Base-by-base conservation (phyloP, 2,113 vertebrate species). In the Onychostoma macrolepis region DNA sequence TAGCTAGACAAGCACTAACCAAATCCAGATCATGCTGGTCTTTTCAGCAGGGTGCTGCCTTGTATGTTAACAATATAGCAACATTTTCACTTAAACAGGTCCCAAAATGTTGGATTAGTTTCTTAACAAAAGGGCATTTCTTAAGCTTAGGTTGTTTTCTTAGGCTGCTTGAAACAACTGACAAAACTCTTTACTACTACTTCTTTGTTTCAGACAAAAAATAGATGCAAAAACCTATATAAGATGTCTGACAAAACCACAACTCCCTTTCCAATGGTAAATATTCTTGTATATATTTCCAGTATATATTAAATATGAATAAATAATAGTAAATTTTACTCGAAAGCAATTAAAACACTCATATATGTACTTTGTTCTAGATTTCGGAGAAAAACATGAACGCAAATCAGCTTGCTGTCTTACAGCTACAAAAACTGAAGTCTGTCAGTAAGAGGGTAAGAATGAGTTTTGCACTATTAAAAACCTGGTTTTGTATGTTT, bases 381-480 rank as follows among this genome's bases (percentile, higher is more conserved):
- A 87, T 81, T 41, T 30, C 30, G 0, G 72, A 85, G 56, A 45
- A 6, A 45, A 12, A 82, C 11, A 81, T 89, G 88, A 82, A 9
- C 56, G 58, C 82, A 33, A 26, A 74, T 12, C 77, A 87, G 38
- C 83, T 78, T 41, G 86, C 86, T 28, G 48, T 87, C 17, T 26
- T 72, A 63, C 88, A 89, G 79, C 36, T 87, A n/a, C 83, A 79
- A 71, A 89, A 87, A 83, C 71, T 87, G 10, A 87, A 77, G 21
- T 9, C 38, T 15, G 88, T 61, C 7, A 87, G 8, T 61, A 28
- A 83, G 0, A 89, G 9, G 1, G 88, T 89, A 78, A 63, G 83
- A 72, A 82, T 24, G 21, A n/a, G 19, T 26, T 12, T 13, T 33
- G 9, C 63, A 12, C 24, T 19, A 65, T 50, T 84, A 15, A 17